phyloP scores from a whole-genome alignment of 2,113 vertebrate species.

The Macrotis lagotis region DNA sequence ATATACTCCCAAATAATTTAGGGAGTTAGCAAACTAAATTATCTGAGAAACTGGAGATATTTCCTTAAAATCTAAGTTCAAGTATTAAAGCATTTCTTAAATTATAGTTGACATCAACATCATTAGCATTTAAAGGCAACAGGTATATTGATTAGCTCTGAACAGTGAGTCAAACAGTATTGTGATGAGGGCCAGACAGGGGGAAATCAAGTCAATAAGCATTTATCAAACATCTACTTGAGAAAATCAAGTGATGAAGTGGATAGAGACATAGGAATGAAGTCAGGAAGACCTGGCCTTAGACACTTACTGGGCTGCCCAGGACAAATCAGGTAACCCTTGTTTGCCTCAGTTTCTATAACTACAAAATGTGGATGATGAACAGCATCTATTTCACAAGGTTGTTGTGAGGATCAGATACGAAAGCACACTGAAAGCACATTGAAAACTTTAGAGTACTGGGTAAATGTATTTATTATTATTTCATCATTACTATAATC shows the following conservation, averaged over 20 bases:
- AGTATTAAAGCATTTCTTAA: neutral
- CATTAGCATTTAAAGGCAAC: neutral
- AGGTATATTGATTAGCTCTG: too few relatives aligned
- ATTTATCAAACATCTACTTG: too few relatives aligned
- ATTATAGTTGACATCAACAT: neutral
- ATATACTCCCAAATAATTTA: neutral
- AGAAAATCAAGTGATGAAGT: too few relatives aligned
- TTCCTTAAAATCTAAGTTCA: neutral
- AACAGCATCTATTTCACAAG: neutral
- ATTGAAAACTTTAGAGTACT: too few relatives aligned
- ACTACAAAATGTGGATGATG: neutral
- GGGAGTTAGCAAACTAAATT: neutral
- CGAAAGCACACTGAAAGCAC: neutral
- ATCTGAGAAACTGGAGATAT: neutral
- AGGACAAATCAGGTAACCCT: neutral
- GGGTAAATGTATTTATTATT: neutral
- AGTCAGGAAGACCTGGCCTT: too few relatives aligned
- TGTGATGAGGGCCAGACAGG: too few relatives aligned
- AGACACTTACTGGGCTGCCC: too few relatives aligned
- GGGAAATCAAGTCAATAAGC: too few relatives aligned
- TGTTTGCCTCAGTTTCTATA: neutral
- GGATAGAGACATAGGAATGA: too few relatives aligned
- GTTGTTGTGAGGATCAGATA: neutral
- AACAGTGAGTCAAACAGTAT: too few relatives aligned
- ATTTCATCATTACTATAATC: too few relatives aligned